Evolutionary conservation across 2,888 invertebrate species (phyloP), one percentile per base, ranked within the genome.

Genomic region (Embidobia sp.): DNA sequence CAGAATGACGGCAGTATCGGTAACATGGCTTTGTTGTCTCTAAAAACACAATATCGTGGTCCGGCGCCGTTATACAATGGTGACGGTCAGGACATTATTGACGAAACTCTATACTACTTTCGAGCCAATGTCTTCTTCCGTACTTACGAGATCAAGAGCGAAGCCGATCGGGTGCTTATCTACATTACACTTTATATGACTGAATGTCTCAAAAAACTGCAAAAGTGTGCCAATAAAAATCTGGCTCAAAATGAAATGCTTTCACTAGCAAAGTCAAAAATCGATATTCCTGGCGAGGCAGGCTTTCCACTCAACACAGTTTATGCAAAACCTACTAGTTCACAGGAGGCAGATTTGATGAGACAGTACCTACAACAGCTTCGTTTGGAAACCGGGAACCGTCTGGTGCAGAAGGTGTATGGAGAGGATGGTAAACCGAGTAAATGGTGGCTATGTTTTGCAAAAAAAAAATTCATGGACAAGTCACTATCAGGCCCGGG

Each of bases 371-470:
- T 99, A 73, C 95, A 95, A 80, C 99, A 99, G 90, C 89, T 99
- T 75, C 92, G 99, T 67, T 98, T 99, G 90, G 99, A 99, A 90
- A 96, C 97, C 19, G 98, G 99, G 1, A 91, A 92, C 57, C 93
- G 99, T 79, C 94, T 99, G 8, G 94, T 96, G 88, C 98, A 98
- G 73, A 96, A 95, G 90, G 99, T 89, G n/a, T 88, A 88, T 33
- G 86, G 87, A 2, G 96, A 96, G 79, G 97, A 97, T 88, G 98
- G 97, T 4, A 98, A 97, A 86, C 98, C 99, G 5, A 97, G 96
- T 88, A 99, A 99, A 91, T 99, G 99, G 99, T 99, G 99, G 99
- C 91, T 98, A 64, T 99, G 99, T 89, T 99, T 99, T 91, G 96
- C 98, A 19, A 98, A 98, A 89, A 98, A 98, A 93, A 98, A 98